Evolutionary conservation across 2,888 invertebrate species (phyloP), one percentile per base, ranked within the genome.

Genomic region (Coleophora flavipennella): DNA sequence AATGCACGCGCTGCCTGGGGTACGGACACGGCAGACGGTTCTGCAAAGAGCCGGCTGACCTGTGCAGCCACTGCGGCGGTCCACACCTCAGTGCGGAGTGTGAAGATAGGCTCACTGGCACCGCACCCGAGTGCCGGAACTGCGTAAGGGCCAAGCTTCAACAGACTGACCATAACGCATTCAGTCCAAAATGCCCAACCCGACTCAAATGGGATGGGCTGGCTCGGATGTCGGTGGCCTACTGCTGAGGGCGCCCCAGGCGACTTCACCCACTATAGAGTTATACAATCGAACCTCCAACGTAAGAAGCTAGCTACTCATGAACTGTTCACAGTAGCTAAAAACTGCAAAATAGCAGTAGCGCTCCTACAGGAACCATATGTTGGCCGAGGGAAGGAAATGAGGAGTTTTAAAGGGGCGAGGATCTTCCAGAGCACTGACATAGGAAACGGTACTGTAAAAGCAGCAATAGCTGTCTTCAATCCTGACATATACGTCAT

Each of bases 341-440:
- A 46, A n/a, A 38, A 44, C 0, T 13, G 3, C 1, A 39, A 31
- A 3, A n/a, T 33, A 1, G 39, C 35, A 25, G n/a, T 38, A 1
- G 26, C 29, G 1, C 27, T 46, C 3, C 7, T 49, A 1, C 44
- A 44, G 31, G 44, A 48, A 31, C 48, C 45, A 0, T 48, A 46
- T 31, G 33, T 46, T 2, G 44, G 46, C 1, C 31, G 36, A 12
- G 20, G n/a, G n/a, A n/a, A n/a, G 32, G 10, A 39, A 25, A 29
- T 12, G 9, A 9, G 12, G 2, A 13, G 32, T 2, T 1, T 10
- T 6, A 35, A 36, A 6, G 1, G 29, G 43, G 10, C 49, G 45
- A 27, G 3, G 31, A 9, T 11, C 28, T 6, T 8, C 27, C 1
- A 12, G 7, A 8, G 35, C 39, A 27, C 13, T 3, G 0, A 35